These are phyloP conservation scores for Sinocyclocheilus anshuiensis DNA, from an alignment of 2,113 vertebrate genomes.

Conservation along the genomic window DNA sequence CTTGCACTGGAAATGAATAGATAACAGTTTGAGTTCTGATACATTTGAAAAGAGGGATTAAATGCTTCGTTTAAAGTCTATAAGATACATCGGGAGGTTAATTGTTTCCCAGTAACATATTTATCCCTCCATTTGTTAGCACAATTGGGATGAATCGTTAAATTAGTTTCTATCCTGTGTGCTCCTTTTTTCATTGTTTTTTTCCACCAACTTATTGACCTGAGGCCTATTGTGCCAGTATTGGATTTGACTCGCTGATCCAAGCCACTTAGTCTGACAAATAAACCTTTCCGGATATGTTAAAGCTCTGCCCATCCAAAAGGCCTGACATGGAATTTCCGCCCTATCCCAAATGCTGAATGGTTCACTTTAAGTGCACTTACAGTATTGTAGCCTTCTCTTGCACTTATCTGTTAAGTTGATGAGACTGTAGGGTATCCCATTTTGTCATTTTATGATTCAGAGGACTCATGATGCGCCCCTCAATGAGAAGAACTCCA, in stretches of 20 bases:
- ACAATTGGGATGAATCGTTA: constrained; percentile 7
- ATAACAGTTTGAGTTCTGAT: constrained; percentile 52
- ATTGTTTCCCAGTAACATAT: constrained; percentile 47
- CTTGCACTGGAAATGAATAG: constrained; percentile 40
- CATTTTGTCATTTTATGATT: background rate
- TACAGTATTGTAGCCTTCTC: background rate
- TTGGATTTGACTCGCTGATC: constrained; percentile 26
- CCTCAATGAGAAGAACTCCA: background rate
- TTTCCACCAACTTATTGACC: constrained; percentile 8
- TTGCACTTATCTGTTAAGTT: background rate
- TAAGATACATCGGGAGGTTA: constrained; percentile 50
- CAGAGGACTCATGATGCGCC: background rate
- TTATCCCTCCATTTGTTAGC: constrained; percentile 46
- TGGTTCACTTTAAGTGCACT: background rate
- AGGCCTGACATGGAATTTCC: background rate
- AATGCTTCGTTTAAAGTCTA: constrained; percentile 50
- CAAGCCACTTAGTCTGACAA: constrained; percentile 8
- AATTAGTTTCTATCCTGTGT: background rate
- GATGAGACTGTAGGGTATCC: background rate
- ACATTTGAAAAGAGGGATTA: constrained; percentile 54
- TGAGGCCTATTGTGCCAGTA: constrained; percentile 28
- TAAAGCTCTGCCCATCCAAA: background rate
- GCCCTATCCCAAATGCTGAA: background rate
- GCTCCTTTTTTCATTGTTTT: background rate
- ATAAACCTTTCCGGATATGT: background rate